Percentiles rank a stretch among this genome's conserved stretches.
Conservation (phyloP, 2,888 invertebrate genomes). For the Cryptocephalus moraei region DNA sequence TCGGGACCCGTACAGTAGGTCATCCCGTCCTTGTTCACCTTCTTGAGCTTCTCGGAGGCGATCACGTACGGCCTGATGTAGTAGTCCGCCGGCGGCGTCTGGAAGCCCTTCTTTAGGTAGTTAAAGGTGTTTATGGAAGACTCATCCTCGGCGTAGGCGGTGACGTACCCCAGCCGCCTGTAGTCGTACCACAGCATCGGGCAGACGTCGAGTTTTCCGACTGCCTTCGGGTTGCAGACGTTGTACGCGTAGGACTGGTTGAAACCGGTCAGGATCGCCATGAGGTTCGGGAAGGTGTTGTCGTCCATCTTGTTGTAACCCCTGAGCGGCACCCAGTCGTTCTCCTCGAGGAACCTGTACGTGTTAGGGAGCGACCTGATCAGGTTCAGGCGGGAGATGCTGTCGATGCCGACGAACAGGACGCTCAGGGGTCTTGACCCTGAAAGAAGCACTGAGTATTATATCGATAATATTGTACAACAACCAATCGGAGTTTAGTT, state of each 20-base stretch:
- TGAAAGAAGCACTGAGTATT: too few relatives aligned
- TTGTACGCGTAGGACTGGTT: constrained; percentile 36
- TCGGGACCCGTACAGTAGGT: constrained; percentile 52
- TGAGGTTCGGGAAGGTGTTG: constrained; percentile 82
- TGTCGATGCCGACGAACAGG: constrained; percentile 73
- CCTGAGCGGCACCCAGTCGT: constrained; percentile 25
- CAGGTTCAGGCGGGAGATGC: constrained; percentile 70
- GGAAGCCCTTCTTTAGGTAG: constrained; percentile 60
- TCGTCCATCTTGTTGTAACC: constrained; percentile 61
- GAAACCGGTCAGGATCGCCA: constrained; percentile 57
- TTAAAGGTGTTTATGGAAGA: constrained; percentile 64
- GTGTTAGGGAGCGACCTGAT: constrained; percentile 69
- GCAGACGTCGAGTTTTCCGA: constrained; percentile 55
- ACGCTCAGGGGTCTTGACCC: constrained; percentile 46
- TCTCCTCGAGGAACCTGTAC: constrained; percentile 49
- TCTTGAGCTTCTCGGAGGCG: constrained; percentile 50
- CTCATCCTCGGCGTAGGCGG: constrained; percentile 71
- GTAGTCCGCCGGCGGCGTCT: constrained; percentile 65
- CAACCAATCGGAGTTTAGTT: too few relatives aligned
- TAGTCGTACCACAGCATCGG: constrained; percentile 71
- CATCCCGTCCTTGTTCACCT: constrained; percentile 41
- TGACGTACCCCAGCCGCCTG: constrained; percentile 58
- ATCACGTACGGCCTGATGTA: constrained; percentile 65
- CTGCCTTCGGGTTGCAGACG: constrained; percentile 40
- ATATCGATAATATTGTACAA: too few relatives aligned